Evolutionary conservation across 2,113 vertebrate genomes (phyloP), one percentile per base, ranked within the genome.

Genomic region (Fulica atra): DNA sequence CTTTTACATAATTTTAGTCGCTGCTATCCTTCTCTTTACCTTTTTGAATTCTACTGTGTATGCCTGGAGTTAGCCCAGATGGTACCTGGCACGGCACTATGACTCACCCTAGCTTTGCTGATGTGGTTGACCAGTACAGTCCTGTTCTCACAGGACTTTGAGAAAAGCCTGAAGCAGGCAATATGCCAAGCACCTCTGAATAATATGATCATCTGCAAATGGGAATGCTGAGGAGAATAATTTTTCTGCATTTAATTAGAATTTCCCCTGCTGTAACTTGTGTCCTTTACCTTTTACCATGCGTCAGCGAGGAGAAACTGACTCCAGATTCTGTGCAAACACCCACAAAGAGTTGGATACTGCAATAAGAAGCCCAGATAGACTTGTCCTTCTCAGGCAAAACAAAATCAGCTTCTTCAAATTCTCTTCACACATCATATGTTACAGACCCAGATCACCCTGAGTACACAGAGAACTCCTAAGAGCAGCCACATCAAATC

Each of bases 231-330:
- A 83, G 79, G 56, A 68, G 2, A 59, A 82, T 33, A 51, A 48
- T 69, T 84, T 82, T 88, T 48, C 80, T 86, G n/a, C 26, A 42
- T 68, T 81, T 64, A 56, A 36, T 88, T 70, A 76, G 25, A 46
- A 77, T 24, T 80, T 80, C 14, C 66, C 17, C 13, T 82, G 35
- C 25, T 82, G 57, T 33, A 76, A n/a, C 29, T 64, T 80, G 29
- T 10, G 9, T 26, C 28, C 10, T 24, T 81, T 81, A 73, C 16
- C 46, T 81, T 83, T 46, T 0, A 0, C n/a, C 2, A 1, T 11
- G 35, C 2, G 0, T 60, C 80, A 24, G 51, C 1, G 5, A 61
- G 23, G 57, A 56, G 46, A 56, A 66, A 38, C n/a, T 61, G 74
- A 44, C 31, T 92, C 12, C 85, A 71, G 51, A 21, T 54, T 53